These are phyloP conservation scores for Endomychus coccineus DNA, from an alignment of 2,888 invertebrate genomes.

Conservation along the genomic window DNA sequence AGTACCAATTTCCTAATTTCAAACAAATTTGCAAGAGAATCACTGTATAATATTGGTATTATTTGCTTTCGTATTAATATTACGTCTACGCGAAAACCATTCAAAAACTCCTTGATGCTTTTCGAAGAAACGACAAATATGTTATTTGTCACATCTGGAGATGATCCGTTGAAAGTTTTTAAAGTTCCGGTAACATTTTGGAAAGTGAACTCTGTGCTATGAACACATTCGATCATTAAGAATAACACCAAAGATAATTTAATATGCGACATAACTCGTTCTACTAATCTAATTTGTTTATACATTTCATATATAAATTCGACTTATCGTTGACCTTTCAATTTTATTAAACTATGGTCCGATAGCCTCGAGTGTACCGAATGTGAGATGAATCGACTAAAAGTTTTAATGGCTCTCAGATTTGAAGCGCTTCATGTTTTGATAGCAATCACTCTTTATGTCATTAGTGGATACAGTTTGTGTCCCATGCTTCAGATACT, in stretches of 20 bases:
- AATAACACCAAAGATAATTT: not conserved
- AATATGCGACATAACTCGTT: not conserved
- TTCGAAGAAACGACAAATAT: too few relatives aligned
- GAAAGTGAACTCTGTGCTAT: not conserved
- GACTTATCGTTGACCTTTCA: not conserved
- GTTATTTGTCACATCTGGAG: too few relatives aligned
- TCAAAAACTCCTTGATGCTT: too few relatives aligned
- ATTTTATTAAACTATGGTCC: too few relatives aligned
- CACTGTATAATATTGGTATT: slow-evolving; percentile 9
- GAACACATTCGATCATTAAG: not conserved
- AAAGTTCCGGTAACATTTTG: not conserved
- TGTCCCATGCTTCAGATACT: too few relatives aligned
- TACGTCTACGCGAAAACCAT: slow-evolving; percentile 1
- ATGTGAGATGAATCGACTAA: too few relatives aligned
- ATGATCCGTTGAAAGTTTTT: not conserved
- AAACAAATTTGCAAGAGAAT: slow-evolving; percentile 5
- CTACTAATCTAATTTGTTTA: not conserved
- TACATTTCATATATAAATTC: not conserved
- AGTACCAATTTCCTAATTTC: slow-evolving; percentile 6
- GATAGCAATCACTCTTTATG: too few relatives aligned
- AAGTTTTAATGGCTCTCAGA: too few relatives aligned
- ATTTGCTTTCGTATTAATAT: slow-evolving; percentile 4
- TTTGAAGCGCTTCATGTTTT: too few relatives aligned
- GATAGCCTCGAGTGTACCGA: too few relatives aligned
- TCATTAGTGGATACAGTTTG: too few relatives aligned